Base-by-base conservation (phyloP, 2,113 vertebrate genomes). In the Alligator sinensis region DNA sequence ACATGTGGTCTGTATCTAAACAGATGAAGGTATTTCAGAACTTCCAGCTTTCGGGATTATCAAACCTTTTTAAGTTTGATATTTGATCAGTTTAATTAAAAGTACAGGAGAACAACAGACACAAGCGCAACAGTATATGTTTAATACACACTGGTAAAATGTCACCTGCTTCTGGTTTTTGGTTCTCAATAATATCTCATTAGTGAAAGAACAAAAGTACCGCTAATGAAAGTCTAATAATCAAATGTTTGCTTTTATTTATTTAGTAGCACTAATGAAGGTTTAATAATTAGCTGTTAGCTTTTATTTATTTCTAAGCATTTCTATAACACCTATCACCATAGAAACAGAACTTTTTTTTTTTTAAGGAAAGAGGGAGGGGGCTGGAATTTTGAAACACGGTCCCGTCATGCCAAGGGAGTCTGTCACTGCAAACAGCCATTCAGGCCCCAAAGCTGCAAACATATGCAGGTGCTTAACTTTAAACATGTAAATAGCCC, bases 221-320 rank as follows among this genome's bases (percentile, higher is more conserved):
- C n/a, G 54, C 84, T 93, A 95, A 93, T 90, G 77, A 60, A 95
- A 96, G 94, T 77, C 84, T 28, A 80, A 88, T 86, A 94, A 86
- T 95, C 93, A 95, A 94, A 89, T 96, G 92, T 89, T 96, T 95
- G 85, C 24, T 93, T 72, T 94, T 92, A 93, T 80, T 84, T 92
- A 92, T 97, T 47, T 47, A 94, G 90, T 74, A 81, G 57, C n/a
- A 54, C 84, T 93, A 95, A 93, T 90, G 77, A 60, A 95, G 96
- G 94, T 77, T 81, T 28, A 80, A 90, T 86, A 94, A 86, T 95
- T 91, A 95, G 95, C 89, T 96, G 92, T 89, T 96, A 94, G 85
- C 24, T 93, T 72, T 94, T 92, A 93, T 80, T 84, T 92, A 92
- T 97, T 96, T 96, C 95, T 94, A 97, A 89, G 55, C 79, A 91